phyloP scores from a whole-genome alignment of 2,113 vertebrate genomes.

The Scatophagus argus region DNA sequence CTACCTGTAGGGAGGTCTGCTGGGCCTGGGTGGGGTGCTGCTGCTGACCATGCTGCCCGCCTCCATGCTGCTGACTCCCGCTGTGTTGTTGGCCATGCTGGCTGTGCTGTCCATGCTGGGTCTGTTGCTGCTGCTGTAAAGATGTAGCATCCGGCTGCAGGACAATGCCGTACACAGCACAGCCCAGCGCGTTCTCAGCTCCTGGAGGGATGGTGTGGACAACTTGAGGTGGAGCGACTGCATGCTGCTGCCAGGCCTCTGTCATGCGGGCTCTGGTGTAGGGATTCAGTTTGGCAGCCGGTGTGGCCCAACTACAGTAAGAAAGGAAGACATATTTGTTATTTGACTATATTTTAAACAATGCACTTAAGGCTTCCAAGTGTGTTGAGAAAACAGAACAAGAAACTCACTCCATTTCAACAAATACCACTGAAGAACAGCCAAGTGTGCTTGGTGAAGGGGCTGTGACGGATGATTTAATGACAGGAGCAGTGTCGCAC shows the following conservation, averaged over 20 bases:
- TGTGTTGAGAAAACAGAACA: slow-evolving; percentile 28
- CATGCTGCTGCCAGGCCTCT: slow-evolving; percentile 89
- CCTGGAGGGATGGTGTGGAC: slow-evolving; percentile 91
- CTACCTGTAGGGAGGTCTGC: slow-evolving; percentile 81
- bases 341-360: no score
- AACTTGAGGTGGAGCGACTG: slow-evolving; percentile 86
- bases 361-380: neutral
- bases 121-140: slow-evolving; percentile 87
- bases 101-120: slow-evolving; percentile 79
- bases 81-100: slow-evolving; percentile 79
- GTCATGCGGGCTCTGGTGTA: slow-evolving; percentile 84
- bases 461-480: slow-evolving; percentile 1
- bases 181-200: slow-evolving; percentile 91
- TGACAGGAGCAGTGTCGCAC: neutral
- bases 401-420: slow-evolving; percentile 80
- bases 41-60: slow-evolving; percentile 78
- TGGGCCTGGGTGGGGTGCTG: slow-evolving; percentile 76
- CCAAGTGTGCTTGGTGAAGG: neutral
- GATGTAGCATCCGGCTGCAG: slow-evolving; percentile 89
- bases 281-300: slow-evolving; percentile 83
- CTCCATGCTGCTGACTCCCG: slow-evolving; percentile 76
- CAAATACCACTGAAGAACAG: slow-evolving; percentile 37
- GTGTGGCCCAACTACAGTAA: slow-evolving; percentile 73
- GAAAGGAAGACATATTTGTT: slow-evolving; percentile 55
- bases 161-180: slow-evolving; percentile 95